Evolutionary conservation across 2,113 vertebrate species (phyloP).

Genomic region (Odontesthes bonariensis): DNA sequence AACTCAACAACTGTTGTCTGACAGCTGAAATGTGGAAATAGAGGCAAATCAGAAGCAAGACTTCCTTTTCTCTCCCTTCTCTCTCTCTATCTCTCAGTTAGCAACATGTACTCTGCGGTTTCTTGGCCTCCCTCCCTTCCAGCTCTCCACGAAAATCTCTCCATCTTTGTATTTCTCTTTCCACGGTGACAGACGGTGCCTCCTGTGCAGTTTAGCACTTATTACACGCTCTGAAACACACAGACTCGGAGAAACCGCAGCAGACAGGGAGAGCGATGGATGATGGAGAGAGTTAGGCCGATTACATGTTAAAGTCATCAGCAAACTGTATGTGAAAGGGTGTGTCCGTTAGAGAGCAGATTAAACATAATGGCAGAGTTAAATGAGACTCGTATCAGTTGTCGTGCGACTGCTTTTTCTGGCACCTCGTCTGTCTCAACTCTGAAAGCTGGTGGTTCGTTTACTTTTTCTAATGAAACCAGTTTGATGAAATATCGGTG

Average conservation of each 20-base stretch:
- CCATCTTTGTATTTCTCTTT: slow-evolving; percentile 33
- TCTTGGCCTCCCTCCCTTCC: background rate
- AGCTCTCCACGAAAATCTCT: slow-evolving; percentile 33
- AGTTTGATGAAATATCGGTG: too few relatives aligned
- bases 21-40: slow-evolving; percentile 51
- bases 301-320: slow-evolving; percentile 29
- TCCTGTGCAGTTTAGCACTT: slow-evolving; percentile 70
- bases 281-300: slow-evolving; percentile 41
- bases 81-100: background rate
- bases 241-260: slow-evolving; percentile 31
- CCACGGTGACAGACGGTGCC: slow-evolving; percentile 64
- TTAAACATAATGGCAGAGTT: slow-evolving; percentile 8
- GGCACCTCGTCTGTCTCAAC: background rate
- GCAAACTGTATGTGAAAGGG: slow-evolving; percentile 8
- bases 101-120: background rate
- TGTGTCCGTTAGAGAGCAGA: slow-evolving; percentile 12
- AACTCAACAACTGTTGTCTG: slow-evolving; percentile 54
- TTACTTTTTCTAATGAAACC: too few relatives aligned
- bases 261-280: slow-evolving; percentile 31
- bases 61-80: background rate
- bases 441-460: too few relatives aligned
- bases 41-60: slow-evolving; percentile 14
- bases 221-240: slow-evolving; percentile 69
- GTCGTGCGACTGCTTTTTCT: background rate
- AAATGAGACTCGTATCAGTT: background rate